Evolutionary conservation across 1,140 invertebrate genomes (phyloP), one percentile per base, ranked within the genome.

Genomic region (Anthonomus grandis): DNA sequence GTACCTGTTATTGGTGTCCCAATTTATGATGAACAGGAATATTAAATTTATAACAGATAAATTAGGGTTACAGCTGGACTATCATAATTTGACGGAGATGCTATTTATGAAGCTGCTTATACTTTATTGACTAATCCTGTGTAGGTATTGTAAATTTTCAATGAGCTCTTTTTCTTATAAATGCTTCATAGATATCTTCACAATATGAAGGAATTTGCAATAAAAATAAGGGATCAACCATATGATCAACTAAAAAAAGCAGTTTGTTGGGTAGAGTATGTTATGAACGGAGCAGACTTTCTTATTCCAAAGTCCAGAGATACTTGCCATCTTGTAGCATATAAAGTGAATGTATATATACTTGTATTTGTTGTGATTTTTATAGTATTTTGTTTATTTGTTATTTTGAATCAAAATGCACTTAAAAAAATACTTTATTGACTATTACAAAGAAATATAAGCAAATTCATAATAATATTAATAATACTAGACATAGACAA

Each of bases 191-290:
- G 74, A 41, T 76, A 70, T 46, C 60, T 62, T 18, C 45, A 65
- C 25, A 74, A 74, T 18, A 67, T 70, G 61, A 54, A 66, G 34
- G 50, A 62, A 31, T 25, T 60, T 9, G 69, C 69, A 15, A 46
- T 19, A 4, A 63, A 57, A 56, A 69, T 69, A 41, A 68, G 50
- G 41, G 79, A 79, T 45, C 68, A 72, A 63, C 75, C 71, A 1
- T 60, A 70, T 36, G 60, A 69, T 47, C 52, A 67, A 2, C 45
- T 79, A 37, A 62, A 79, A 3, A 64, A 66, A 22, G 71, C 76
- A 0, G 63, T 76, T 13, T 81, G 71, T 69, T 82, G 80, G 80
- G 74, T 73, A 2, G 80, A 82, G 59, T 80, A 77, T 64, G 72
- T 79, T 4, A 64, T 82, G 18, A 73, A 75, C 18, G 79, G 76